Evolutionary conservation across 2,113 vertebrate genomes (phyloP).

Genomic region (Fregata magnificens): DNA sequence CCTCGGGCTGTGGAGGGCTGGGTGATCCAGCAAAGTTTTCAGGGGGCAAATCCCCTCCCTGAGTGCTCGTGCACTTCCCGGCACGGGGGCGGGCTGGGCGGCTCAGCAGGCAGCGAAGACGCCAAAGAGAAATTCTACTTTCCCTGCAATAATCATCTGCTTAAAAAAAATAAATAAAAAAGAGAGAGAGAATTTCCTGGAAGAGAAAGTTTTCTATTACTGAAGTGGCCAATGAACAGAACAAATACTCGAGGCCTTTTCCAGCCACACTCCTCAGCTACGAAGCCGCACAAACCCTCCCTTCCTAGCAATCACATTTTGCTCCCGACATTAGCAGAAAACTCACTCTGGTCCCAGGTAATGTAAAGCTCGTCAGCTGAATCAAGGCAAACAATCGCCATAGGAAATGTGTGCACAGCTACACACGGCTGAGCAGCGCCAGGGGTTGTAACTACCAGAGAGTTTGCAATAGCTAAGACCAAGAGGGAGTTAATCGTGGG

Average conservation of each 20-base stretch:
- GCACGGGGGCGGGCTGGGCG: accelerated
- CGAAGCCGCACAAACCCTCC: background rate
- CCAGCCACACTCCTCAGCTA: background rate
- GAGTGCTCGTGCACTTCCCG: background rate
- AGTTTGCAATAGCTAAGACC: background rate
- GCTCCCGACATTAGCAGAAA: background rate
- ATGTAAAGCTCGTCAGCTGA: slow-evolving; percentile 28
- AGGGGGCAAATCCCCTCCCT: background rate
- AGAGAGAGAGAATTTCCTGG: background rate
- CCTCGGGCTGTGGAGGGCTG: background rate
- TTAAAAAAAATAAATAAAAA: background rate
- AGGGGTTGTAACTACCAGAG: background rate
- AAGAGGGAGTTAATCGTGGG: background rate
- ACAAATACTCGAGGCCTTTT: background rate
- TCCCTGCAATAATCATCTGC: background rate
- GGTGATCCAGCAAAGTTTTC: background rate
- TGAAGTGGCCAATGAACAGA: background rate
- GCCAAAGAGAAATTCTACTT: background rate
- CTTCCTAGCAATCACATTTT: background rate
- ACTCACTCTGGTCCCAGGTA: background rate
- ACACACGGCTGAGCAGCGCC: slow-evolving; percentile 17
- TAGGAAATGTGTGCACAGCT: slow-evolving; percentile 49
- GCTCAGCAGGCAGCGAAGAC: background rate
- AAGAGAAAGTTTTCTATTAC: slow-evolving; percentile 39
- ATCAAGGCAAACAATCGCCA: slow-evolving; percentile 26